Evolutionary conservation across 2,797 vertebrate genomes (phyloP), one percentile per base, ranked within the genome.

Genomic region (Urosaurus nigricauda): DNA sequence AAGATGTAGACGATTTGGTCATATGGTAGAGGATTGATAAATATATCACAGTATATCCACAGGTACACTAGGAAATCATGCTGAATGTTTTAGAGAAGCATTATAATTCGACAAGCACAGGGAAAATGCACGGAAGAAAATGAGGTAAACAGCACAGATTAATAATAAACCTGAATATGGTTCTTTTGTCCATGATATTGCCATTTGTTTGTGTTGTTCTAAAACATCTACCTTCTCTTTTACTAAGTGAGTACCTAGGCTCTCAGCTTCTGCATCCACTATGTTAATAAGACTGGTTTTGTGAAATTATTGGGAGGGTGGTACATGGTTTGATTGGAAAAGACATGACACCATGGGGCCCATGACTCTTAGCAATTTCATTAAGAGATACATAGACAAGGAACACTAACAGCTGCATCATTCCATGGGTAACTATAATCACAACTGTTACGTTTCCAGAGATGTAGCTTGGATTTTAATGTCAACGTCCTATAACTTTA

Each of bases 11-110:
- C 29, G 0, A 78, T 40, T 88, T 14, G 85, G 73, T 92, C 82
- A 11, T 90, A 84, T 78, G 91, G 60, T 29, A 87, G 37, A 91
- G 12, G 89, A n/a, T 93, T 94, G 84, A 91, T 87, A 26, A 29
- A 63, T 68, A 81, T 87, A 3, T 87, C 37, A 90, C 79, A 60
- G 56, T 63, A 35, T 7, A 51, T 68, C 70, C 88, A 82, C 40
- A 93, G 80, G 7, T 89, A 53, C 2, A 60, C 40, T 88, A 17
- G 85, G 77, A 88, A 90, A 84, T 86, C 84, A 40, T 89, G 12
- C 75, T 88, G 47, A 75, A 85, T 85, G 43, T 53, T 4, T 70
- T 5, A 47, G 70, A 35, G 63, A 88, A 92, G 87, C 24, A 88
- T 11, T 84, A 35, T 32, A n/a, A 37, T 68, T 19, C 32, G 3